Percentiles rank a stretch among this genome's conserved stretches.
phyloP scores from a whole-genome alignment of 2,888 invertebrate species.

The Pemphredon lugubris region DNA sequence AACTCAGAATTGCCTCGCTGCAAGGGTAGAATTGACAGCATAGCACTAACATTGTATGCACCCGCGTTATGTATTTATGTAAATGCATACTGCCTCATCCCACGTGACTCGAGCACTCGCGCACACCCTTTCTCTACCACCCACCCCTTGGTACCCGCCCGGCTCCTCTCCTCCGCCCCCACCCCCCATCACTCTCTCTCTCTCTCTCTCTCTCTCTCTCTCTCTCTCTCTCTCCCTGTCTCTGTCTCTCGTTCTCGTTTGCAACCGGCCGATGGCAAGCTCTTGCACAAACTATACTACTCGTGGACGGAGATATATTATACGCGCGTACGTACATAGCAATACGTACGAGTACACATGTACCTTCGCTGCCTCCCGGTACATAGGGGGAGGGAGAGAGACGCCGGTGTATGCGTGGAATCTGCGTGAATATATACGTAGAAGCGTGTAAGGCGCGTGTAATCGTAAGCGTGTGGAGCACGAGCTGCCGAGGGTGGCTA shows the following conservation, averaged over 20 bases:
- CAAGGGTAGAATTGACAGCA: slow-evolving; percentile 81
- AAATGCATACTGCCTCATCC: slow-evolving; percentile 76
- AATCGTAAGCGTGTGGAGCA: slow-evolving; percentile 53
- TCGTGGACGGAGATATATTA: slow-evolving; percentile 60
- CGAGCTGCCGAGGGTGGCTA: slow-evolving; percentile 23
- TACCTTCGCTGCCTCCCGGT: slow-evolving; percentile 19
- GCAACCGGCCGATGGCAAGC: slow-evolving; percentile 60
- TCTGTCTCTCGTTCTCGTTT: slow-evolving; percentile 54
- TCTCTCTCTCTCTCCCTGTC: slow-evolving; percentile 37
- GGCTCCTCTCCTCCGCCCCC: slow-evolving; percentile 41
- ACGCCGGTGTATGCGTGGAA: slow-evolving; percentile 41
- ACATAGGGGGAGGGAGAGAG: not conserved
- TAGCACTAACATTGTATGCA: slow-evolving; percentile 81
- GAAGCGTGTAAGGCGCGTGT: slow-evolving; percentile 59
- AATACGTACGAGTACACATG: slow-evolving; percentile 46
- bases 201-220: slow-evolving; percentile 55
- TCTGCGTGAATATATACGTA: slow-evolving; percentile 51
- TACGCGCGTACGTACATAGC: slow-evolving; percentile 35
- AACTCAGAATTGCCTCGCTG: slow-evolving; percentile 80
- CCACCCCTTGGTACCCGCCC: not conserved
- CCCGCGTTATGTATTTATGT: slow-evolving; percentile 81
- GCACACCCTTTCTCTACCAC: slow-evolving; percentile 53
- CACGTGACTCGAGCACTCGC: slow-evolving; percentile 46
- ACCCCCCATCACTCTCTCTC: slow-evolving; percentile 35
- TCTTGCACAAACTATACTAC: slow-evolving; percentile 64